Conservation (phyloP, 2,797 vertebrate genomes). For the Sebastes taczanowskii region DNA sequence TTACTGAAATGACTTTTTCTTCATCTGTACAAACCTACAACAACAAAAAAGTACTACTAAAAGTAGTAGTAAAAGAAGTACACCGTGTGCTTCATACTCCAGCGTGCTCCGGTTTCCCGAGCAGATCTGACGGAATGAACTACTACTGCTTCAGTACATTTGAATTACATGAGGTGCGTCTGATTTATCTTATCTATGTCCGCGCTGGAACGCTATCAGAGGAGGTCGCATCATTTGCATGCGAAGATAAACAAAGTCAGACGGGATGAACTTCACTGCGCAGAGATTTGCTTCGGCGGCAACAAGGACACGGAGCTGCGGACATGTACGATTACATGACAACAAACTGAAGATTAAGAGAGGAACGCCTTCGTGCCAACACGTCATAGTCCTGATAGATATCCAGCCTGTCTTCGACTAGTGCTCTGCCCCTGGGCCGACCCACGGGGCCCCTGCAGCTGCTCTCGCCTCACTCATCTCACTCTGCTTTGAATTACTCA, state of each 20-base stretch:
- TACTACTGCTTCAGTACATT: conserved; percentile 10
- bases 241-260: conserved; percentile 26
- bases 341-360: not conserved
- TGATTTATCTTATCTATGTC: conserved; percentile 40
- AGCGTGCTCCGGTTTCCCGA: not conserved
- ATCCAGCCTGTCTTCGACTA: not conserved
- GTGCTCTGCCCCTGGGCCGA: not conserved
- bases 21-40: not conserved
- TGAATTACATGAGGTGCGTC: conserved; percentile 30
- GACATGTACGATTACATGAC: not conserved
- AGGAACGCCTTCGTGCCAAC: not conserved
- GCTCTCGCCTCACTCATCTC: too few relatives aligned
- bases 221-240: conserved; percentile 38
- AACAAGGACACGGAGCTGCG: not conserved
- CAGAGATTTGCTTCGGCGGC: not conserved
- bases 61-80: too few relatives aligned
- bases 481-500: not conserved
- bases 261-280: conserved; percentile 5
- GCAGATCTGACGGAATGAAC: conserved; percentile 2
- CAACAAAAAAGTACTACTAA: not conserved
- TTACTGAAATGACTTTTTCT: not conserved
- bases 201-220: conserved; percentile 2
- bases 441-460: not conserved
- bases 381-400: not conserved
- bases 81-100: not conserved